Evolutionary conservation across 1,140 invertebrate species (phyloP).

Genomic region (Dinothrombium tinctorium): DNA sequence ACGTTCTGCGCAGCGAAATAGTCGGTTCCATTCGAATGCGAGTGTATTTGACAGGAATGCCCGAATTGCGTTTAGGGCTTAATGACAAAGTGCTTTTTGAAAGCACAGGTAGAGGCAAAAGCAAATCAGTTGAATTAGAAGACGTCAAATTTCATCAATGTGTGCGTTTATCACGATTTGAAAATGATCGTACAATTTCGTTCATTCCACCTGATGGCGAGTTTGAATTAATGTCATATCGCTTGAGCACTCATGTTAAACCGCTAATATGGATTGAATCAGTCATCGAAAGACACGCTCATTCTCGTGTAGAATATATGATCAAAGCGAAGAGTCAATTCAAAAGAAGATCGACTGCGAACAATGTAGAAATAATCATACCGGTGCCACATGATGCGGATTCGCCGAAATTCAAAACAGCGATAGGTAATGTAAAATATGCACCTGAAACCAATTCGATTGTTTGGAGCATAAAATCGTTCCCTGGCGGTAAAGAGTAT

Average conservation of each 20-base stretch:
- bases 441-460: slow-evolving; percentile 92
- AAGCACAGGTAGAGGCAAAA: slow-evolving; percentile 83
- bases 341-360: slow-evolving; percentile 88
- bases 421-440: slow-evolving; percentile 91
- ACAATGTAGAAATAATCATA: slow-evolving; percentile 97
- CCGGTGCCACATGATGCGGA: slow-evolving; percentile 95
- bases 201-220: slow-evolving; percentile 99
- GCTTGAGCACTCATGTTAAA: slow-evolving; percentile 82
- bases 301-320: slow-evolving; percentile 97
- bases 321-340: slow-evolving; percentile 99
- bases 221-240: slow-evolving; percentile 30
- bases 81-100: slow-evolving; percentile 99
- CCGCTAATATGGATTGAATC: slow-evolving; percentile 99
- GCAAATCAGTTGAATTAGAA: slow-evolving; percentile 94
- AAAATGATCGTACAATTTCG: slow-evolving; percentile 97
- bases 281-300: slow-evolving; percentile 92
- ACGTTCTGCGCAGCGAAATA: slow-evolving; percentile 90
- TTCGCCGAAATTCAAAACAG: slow-evolving; percentile 96
- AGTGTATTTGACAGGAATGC: slow-evolving; percentile 95
- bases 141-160: slow-evolving; percentile 99
- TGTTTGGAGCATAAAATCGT: slow-evolving; percentile 98
- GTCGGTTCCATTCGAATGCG: slow-evolving; percentile 98
- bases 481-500: slow-evolving; percentile 97
- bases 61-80: slow-evolving; percentile 55
- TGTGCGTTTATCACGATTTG: slow-evolving; percentile 97